A percentile compares a stretch with the other conserved stretches of the same genome.
phyloP scores from a whole-genome alignment of 2,113 vertebrate species.

The Rhea pennata region DNA sequence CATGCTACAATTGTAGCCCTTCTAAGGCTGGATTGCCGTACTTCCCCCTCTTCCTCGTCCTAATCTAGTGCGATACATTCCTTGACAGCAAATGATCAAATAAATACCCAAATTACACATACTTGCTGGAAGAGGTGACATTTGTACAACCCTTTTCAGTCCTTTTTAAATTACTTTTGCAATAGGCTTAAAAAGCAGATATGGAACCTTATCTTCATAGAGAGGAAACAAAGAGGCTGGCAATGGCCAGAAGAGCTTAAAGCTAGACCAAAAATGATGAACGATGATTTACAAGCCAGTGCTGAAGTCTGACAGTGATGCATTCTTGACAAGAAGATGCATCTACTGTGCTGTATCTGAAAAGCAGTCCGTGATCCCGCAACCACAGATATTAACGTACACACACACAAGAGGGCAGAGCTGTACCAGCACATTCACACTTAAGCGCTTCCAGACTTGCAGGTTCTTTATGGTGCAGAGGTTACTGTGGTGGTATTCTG shows the following conservation, averaged over 20 bases:
- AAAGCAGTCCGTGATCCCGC: background rate
- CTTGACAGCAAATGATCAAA: background rate
- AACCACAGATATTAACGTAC: background rate
- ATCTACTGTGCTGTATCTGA: background rate
- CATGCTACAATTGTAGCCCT: background rate
- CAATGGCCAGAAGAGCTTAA: background rate
- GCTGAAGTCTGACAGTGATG: background rate
- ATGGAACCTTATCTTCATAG: background rate
- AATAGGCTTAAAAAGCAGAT: background rate
- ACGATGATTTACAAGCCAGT: background rate
- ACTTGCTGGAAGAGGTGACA: background rate
- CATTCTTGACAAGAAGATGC: background rate
- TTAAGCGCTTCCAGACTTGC: background rate
- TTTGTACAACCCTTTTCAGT: background rate
- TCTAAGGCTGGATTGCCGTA: background rate
- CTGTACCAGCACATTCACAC: background rate
- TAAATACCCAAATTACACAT: background rate
- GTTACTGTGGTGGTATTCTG: background rate
- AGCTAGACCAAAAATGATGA: background rate
- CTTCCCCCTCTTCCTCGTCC: background rate
- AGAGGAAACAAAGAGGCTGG: background rate
- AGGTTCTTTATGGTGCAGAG: background rate
- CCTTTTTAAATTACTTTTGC: background rate
- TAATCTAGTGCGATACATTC: background rate
- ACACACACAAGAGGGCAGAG: slow-evolving; percentile 50